Evolutionary conservation across 2,113 vertebrate genomes (phyloP).

Genomic region (Hypanus sabinus): DNA sequence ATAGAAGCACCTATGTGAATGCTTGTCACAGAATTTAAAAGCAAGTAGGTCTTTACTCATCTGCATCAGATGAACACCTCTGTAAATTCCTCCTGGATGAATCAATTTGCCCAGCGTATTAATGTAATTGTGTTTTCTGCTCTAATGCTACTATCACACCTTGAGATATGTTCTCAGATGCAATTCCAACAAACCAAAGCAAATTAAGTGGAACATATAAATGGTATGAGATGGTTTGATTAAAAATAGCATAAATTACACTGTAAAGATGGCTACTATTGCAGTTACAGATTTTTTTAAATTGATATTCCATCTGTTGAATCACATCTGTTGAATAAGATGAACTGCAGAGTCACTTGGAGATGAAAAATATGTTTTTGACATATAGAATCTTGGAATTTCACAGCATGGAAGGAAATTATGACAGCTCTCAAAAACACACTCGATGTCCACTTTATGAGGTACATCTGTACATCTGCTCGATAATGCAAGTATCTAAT

Average conservation of each 20-base stretch:
- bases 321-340: background rate
- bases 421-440: background rate
- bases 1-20: background rate
- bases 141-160: background rate
- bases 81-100: background rate
- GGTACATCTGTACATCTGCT: no score
- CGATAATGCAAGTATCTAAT: no score
- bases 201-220: background rate
- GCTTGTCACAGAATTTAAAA: background rate
- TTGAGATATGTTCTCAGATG: background rate
- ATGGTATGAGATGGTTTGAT: background rate
- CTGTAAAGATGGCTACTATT: background rate
- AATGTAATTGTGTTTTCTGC: background rate
- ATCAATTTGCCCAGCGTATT: background rate
- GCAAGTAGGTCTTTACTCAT: background rate
- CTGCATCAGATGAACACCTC: background rate
- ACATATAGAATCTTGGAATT: background rate
- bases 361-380: background rate
- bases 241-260: background rate
- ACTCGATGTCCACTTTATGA: no score
- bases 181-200: background rate
- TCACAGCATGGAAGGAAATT: background rate
- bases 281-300: background rate
- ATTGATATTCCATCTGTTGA: background rate
- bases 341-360: background rate